phyloP scores from a whole-genome alignment of 37 sponge, comb jelly and placozoan genomes.

The Theonella swinhoei region DNA sequence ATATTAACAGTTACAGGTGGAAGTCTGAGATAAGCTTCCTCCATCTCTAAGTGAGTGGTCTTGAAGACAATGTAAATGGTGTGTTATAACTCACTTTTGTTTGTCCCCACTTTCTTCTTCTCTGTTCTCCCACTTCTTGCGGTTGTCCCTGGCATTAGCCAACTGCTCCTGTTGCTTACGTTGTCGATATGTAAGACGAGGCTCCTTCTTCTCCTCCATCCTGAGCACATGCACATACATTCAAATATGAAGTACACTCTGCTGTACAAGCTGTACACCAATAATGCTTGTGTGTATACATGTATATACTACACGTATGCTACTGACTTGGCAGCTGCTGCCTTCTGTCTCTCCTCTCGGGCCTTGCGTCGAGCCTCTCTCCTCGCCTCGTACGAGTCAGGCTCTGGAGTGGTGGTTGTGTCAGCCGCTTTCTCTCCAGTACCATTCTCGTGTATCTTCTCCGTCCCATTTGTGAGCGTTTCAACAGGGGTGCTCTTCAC shows the following conservation, averaged over 20 bases:
- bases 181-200: constrained; percentile 56
- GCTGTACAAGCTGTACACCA: no score
- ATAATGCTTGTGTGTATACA: no score
- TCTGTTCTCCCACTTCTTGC: constrained; percentile 52
- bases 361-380: constrained; percentile 73
- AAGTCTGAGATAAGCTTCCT: no score
- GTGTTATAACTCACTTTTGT: constrained; percentile 39
- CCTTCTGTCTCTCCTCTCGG: constrained; percentile 71
- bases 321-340: constrained; percentile 26
- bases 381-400: constrained; percentile 76
- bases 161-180: constrained; percentile 36
- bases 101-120: constrained; percentile 42
- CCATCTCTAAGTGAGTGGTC: no score
- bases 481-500: neutral
- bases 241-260: neutral
- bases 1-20: no score
- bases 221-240: neutral
- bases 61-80: no score
- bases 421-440: neutral
- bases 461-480: constrained; percentile 17
- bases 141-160: constrained; percentile 28
- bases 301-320: no score
- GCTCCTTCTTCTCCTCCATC: constrained; percentile 11
- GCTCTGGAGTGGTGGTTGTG: constrained; percentile 15
- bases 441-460: neutral